Conservation (phyloP, 2,888 invertebrate species). For the Meta bourneti region DNA sequence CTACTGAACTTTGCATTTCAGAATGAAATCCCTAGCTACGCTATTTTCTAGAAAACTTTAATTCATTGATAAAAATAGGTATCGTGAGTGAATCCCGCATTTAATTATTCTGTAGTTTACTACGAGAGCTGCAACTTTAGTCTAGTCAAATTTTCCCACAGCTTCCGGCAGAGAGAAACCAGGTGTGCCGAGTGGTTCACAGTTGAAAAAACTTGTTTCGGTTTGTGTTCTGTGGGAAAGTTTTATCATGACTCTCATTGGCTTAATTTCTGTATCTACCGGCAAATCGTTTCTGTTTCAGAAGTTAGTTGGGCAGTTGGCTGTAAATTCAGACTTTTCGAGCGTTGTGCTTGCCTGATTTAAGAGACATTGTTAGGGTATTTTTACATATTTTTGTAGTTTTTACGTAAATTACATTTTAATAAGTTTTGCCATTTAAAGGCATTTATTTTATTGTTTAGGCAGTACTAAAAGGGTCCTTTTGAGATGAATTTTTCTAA, state of each 20-base stretch:
- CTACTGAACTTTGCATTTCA: too few relatives aligned
- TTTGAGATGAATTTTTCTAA: not conserved
- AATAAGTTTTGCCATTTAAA: not conserved
- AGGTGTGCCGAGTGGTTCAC: constrained; percentile 31
- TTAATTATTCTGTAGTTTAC: too few relatives aligned
- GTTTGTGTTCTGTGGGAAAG: constrained; percentile 38
- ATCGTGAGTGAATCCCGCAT: too few relatives aligned
- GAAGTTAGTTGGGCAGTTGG: not conserved
- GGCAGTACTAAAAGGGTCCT: too few relatives aligned
- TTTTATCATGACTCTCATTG: not conserved
- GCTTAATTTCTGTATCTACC: not conserved
- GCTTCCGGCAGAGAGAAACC: constrained; percentile 56
- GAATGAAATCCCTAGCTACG: too few relatives aligned
- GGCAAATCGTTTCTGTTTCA: not conserved
- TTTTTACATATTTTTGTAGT: too few relatives aligned
- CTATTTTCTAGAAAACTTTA: too few relatives aligned
- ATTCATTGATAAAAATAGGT: too few relatives aligned
- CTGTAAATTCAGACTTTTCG: not conserved
- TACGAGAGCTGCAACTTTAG: too few relatives aligned
- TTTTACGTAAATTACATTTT: not conserved
- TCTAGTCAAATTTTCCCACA: not conserved
- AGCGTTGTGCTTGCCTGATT: too few relatives aligned
- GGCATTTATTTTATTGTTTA: not conserved
- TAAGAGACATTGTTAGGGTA: too few relatives aligned
- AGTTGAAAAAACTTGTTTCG: constrained; percentile 2